Conservation (phyloP, 2,888 invertebrate species). For the Lamellibrachia columna region DNA sequence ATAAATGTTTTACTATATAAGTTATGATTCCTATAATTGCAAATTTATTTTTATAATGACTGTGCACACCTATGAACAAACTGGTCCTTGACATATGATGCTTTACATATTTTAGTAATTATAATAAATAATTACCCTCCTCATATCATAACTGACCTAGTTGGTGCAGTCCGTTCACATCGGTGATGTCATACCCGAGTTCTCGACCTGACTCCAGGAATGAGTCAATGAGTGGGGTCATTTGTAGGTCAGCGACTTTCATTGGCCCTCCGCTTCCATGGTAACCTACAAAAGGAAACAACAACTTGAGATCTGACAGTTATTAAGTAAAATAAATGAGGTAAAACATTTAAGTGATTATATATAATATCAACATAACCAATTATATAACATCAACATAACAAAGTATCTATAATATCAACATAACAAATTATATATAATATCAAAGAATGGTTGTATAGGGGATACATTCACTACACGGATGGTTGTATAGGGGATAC, state of each 20-base stretch:
- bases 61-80: too few species aligned
- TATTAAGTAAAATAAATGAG: not conserved
- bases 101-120: not conserved
- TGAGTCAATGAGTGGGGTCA: slow-evolving; percentile 34
- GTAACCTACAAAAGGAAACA: slow-evolving; percentile 32
- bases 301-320: slow-evolving; percentile 27
- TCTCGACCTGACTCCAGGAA: slow-evolving; percentile 37
- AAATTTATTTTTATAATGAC: too few species aligned
- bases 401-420: too few species aligned
- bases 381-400: too few species aligned
- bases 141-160: slow-evolving; percentile 29
- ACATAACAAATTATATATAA: too few species aligned
- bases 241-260: slow-evolving; percentile 35
- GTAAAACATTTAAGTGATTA: not conserved
- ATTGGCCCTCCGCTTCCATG: slow-evolving; percentile 39
- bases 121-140: not conserved
- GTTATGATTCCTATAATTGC: too few species aligned
- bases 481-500: too few species aligned
- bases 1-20: too few species aligned
- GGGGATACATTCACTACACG: too few species aligned
- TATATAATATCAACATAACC: not conserved
- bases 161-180: slow-evolving; percentile 39
- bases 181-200: slow-evolving; percentile 36
- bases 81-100: too few species aligned
- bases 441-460: too few species aligned